Percentiles rank a stretch among this genome's conserved stretches.
phyloP scores from a whole-genome alignment of 2,888 invertebrate species.

The Hoplodrina ambigua region DNA sequence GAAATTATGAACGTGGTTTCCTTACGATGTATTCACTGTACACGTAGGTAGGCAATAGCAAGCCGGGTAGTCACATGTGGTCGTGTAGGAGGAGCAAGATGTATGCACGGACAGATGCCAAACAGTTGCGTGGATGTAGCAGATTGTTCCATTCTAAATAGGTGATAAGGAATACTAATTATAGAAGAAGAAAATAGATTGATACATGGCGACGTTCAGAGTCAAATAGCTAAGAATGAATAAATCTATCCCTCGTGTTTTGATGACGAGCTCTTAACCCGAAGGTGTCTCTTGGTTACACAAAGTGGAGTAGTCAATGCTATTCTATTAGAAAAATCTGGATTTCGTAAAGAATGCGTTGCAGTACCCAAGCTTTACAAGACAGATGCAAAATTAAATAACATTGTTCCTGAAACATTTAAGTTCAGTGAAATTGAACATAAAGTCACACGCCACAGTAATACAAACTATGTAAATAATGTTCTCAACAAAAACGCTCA shows the following conservation, averaged over 20 bases:
- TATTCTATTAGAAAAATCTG: background rate
- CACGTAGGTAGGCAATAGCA: constrained; percentile 9
- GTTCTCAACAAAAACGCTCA: constrained; percentile 8
- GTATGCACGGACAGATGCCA: constrained; percentile 33
- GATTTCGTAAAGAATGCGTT: no score
- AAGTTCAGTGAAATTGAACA: constrained; percentile 4
- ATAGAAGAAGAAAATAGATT: constrained; percentile 4
- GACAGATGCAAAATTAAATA: background rate
- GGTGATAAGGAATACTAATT: constrained; percentile 29
- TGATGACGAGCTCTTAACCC: background rate
- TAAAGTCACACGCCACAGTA: background rate
- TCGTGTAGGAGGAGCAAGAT: constrained; percentile 21
- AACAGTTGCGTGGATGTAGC: constrained; percentile 26
- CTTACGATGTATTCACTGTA: constrained; percentile 23
- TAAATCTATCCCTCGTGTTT: no score
- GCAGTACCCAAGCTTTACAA: background rate
- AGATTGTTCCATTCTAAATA: constrained; percentile 14
- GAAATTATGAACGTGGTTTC: constrained; percentile 31
- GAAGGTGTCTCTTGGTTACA: background rate
- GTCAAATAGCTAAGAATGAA: background rate
- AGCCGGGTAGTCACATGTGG: constrained; percentile 17
- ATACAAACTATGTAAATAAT: background rate
- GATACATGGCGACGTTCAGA: background rate
- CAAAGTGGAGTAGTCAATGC: background rate
- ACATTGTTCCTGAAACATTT: background rate